Base-by-base conservation (phyloP, 2,888 invertebrate genomes). In the Pseudococcus jackbeardsleyi region DNA sequence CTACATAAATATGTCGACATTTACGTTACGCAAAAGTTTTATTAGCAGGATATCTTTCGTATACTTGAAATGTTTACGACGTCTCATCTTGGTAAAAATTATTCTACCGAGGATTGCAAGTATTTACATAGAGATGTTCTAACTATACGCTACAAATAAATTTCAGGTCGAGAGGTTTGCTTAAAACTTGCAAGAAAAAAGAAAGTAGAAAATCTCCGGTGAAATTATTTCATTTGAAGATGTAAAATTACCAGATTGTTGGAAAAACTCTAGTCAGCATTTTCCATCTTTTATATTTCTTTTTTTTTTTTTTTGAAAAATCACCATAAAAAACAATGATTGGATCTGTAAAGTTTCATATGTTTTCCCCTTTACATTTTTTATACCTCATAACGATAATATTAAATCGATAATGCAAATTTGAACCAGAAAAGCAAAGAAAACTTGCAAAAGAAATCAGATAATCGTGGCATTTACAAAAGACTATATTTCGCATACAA, bases 351-450 rank as follows among this genome's bases (percentile, higher is more conserved):
- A 79, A 79, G 42, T 79, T 72, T 79, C 79, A 79, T 39, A 39
- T 79, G 42, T 59, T 19, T 59, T 59, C 19, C 15, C 17, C 17
- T 17, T 54, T 15, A 54, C 17, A 59, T 19, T 6, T 59, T 59
- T 59, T 59, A 59, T 42, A 42, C 15, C 26, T 33, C 26, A 33
- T 11, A 33, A 42, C 42, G 79, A 79, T 79, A 79, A 79, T 42
- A 79, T 79, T 79, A 79, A 79, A 79, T 79, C 79, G 79, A 79
- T 79, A 79, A 79, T 79, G 79, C 42, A 46, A 79, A 79, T 79
- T 42, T 5, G 3, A 79, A 19, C 72, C 4, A 39, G 11, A 33
- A 26, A 15, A 33, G 68, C 22, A 72, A 12, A 72, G 33, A 26
- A 79, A 79, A 79, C 42, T 79, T 46, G 79, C 42, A 79, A 39